A percentile compares a stretch with the other conserved stretches of the same genome.
phyloP scores from a whole-genome alignment of 2,888 invertebrate species.

The Chaitophorus viminalis region DNA sequence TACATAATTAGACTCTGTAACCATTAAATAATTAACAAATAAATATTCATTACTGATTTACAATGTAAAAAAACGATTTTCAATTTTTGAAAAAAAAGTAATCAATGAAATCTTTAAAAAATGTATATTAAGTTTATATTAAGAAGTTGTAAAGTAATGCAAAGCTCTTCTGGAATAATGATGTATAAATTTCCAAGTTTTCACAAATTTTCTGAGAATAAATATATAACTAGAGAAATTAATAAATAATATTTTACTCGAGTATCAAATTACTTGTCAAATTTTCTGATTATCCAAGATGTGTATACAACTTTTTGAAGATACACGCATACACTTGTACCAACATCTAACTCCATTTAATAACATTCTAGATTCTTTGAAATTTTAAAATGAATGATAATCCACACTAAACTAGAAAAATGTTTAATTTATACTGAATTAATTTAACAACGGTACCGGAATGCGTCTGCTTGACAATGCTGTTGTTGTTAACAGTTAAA shows the following conservation, averaged over 20 bases:
- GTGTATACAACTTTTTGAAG: neutral
- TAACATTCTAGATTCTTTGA: neutral
- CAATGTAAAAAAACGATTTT: too few relatives aligned
- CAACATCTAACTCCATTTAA: neutral
- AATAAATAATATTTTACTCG: neutral
- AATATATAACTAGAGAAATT: neutral
- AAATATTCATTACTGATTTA: too few relatives aligned
- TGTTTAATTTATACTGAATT: neutral
- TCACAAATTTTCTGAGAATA: too few relatives aligned
- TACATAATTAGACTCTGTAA: too few relatives aligned
- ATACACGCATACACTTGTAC: neutral
- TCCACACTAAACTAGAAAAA: neutral
- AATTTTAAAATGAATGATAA: neutral
- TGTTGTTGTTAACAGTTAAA: neutral
- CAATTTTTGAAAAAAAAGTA: too few relatives aligned
- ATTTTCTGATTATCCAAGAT: neutral
- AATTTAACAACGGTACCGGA: neutral
- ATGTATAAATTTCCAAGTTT: neutral
- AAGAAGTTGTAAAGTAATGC: neutral
- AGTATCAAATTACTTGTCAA: neutral
- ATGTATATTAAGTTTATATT: neutral
- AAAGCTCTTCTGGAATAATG: neutral
- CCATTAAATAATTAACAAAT: too few relatives aligned
- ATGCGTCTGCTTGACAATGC: neutral
- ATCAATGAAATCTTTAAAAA: too few relatives aligned